Percentiles rank a stretch among this genome's conserved stretches.
These are phyloP conservation scores for Andrena fulva DNA, from an alignment of 2,888 invertebrate genomes.

Conservation along the genomic window DNA sequence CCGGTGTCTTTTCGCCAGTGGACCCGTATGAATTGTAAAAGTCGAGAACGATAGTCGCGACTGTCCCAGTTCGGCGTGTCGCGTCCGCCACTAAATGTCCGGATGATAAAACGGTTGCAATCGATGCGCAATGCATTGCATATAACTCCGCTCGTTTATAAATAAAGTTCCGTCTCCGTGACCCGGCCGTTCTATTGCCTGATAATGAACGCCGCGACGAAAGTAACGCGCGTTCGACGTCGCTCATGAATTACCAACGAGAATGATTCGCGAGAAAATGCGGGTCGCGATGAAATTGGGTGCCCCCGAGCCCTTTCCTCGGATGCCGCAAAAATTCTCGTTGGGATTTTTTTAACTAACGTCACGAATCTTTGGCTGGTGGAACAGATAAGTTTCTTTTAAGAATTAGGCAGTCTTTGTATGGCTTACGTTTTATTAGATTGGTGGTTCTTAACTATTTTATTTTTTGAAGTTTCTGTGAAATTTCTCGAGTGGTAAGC, in stretches of 20 bases:
- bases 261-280: slow-evolving; percentile 22
- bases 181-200: slow-evolving; percentile 18
- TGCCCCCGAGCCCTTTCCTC: neutral
- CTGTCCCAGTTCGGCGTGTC: slow-evolving; percentile 33
- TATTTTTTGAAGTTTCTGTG: too few species aligned
- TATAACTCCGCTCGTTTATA: slow-evolving; percentile 32
- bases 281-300: slow-evolving; percentile 5
- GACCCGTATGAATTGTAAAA: slow-evolving; percentile 43
- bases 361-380: too few species aligned
- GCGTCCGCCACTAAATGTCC: slow-evolving; percentile 35
- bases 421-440: too few species aligned
- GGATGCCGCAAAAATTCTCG: neutral
- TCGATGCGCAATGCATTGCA: slow-evolving; percentile 47
- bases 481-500: too few species aligned
- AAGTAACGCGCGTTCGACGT: slow-evolving; percentile 26
- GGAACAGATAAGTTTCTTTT: too few species aligned
- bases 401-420: too few species aligned
- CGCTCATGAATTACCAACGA: slow-evolving; percentile 37
- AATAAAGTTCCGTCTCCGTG: slow-evolving; percentile 40
- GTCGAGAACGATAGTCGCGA: slow-evolving; percentile 36
- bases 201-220: slow-evolving; percentile 42
- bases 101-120: slow-evolving; percentile 47
- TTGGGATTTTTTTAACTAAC: neutral
- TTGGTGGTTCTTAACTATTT: too few species aligned
- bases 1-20: slow-evolving; percentile 10